Evolutionary conservation across 2,113 vertebrate species (phyloP).

Genomic region (Tiliqua scincoides): DNA sequence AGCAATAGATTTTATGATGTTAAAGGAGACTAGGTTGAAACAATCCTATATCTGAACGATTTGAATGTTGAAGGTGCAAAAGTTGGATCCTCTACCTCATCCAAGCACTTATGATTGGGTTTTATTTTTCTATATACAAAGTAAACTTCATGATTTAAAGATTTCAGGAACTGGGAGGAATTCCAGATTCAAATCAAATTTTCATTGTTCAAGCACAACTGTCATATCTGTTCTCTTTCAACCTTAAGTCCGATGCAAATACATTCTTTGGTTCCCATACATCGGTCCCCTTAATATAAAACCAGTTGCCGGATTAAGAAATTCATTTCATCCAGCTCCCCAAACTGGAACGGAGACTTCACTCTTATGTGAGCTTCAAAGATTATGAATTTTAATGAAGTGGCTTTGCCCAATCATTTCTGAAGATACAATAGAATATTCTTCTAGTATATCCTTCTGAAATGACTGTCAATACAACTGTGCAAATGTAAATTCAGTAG

Average conservation of each 20-base stretch:
- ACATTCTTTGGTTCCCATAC: neutral
- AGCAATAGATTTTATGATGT: neutral
- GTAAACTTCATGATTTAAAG: constrained; percentile 2
- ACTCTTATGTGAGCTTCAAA: constrained; percentile 15
- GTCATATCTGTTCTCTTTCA: neutral
- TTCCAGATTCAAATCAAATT: constrained; percentile 24
- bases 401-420: constrained; percentile 42
- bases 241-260: constrained; percentile 43
- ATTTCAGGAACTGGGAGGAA: neutral
- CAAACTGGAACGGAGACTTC: constrained; percentile 31
- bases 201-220: neutral
- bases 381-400: constrained; percentile 27
- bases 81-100: neutral
- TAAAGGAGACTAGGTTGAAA: neutral
- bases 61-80: neutral
- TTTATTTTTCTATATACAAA: neutral
- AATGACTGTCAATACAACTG: constrained; percentile 13
- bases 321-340: constrained; percentile 45
- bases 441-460: constrained; percentile 5
- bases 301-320: constrained; percentile 42
- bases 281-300: constrained; percentile 47
- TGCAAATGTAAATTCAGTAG: neutral
- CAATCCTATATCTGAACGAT: neutral
- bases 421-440: constrained; percentile 15
- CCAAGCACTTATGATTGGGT: neutral